Conservation (phyloP, 2,113 vertebrate genomes). For the Hippocampus abdominalis region DNA sequence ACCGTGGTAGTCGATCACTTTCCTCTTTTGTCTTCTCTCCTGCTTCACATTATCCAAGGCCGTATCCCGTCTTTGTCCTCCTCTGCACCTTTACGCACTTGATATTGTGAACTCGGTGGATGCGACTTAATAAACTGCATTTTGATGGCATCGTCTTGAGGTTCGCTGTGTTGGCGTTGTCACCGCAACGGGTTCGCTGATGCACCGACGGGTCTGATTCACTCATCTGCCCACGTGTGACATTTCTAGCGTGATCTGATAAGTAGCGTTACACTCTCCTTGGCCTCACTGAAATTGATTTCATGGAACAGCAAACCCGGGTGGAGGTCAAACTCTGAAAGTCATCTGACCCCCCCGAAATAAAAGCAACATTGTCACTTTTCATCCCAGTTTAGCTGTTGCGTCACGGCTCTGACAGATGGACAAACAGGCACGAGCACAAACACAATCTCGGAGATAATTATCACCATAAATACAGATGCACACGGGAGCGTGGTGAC, state of each 20-base stretch:
- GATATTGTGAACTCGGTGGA: constrained; percentile 66
- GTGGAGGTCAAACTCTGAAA: neutral
- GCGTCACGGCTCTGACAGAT: neutral
- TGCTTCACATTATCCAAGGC: constrained; percentile 35
- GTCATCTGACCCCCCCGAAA: neutral
- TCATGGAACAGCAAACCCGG: neutral
- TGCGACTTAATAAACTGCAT: constrained; percentile 53
- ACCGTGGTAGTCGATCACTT: constrained; percentile 13
- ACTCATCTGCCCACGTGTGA: constrained; percentile 38
- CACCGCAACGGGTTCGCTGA: neutral
- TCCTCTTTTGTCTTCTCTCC: constrained; percentile 28
- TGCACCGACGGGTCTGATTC: constrained; percentile 19
- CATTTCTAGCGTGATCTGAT: constrained; percentile 28
- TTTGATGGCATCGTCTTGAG: constrained; percentile 22
- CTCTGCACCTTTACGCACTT: constrained; percentile 58
- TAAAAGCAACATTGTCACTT: neutral
- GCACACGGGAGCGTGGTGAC: neutral
- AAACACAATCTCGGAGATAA: constrained; percentile 1
- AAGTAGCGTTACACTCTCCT: constrained; percentile 10
- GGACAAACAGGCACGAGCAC: neutral
- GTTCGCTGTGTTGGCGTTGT: neutral
- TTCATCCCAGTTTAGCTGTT: neutral
- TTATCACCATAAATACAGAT: constrained; percentile 1
- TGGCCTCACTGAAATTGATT: neutral
- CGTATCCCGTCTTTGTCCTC: constrained; percentile 57